These are phyloP conservation scores for Peucedramus taeniatus DNA, from an alignment of 2,113 vertebrate genomes.

Conservation along the genomic window DNA sequence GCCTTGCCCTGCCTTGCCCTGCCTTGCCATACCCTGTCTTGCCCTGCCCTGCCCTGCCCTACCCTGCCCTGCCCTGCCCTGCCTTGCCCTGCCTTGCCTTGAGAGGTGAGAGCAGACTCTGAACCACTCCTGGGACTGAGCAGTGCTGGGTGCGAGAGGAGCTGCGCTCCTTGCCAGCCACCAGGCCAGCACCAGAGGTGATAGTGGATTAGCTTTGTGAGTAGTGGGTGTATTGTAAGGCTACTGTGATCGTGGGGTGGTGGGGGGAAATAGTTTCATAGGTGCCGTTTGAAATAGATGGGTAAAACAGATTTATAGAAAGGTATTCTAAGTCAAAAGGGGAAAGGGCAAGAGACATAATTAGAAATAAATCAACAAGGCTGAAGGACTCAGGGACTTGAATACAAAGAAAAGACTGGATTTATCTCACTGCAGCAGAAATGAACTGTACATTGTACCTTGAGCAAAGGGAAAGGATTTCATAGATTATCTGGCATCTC, in stretches of 20 bases:
- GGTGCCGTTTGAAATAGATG: neutral
- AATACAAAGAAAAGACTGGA: neutral
- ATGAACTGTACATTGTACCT: neutral
- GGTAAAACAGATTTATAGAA: neutral
- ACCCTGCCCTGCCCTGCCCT: fast-evolving
- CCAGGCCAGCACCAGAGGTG: neutral
- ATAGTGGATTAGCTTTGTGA: neutral
- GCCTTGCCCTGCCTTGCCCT: neutral
- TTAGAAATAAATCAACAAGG: neutral
- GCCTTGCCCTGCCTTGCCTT: neutral
- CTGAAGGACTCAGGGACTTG: neutral
- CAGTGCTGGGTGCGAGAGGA: neutral
- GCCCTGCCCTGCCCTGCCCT: neutral
- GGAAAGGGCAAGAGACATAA: neutral
- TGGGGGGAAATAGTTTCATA: neutral
- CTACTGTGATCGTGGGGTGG: neutral
- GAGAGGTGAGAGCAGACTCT: neutral
- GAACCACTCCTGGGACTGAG: neutral
- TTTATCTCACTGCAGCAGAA: neutral
- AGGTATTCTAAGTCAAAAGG: neutral
- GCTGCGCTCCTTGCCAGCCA: neutral
- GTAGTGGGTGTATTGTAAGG: neutral
- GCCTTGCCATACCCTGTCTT: neutral
- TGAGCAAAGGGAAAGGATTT: neutral
- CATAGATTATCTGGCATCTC: neutral